A percentile compares a stretch with the other conserved stretches of the same genome.
These are phyloP conservation scores for Lerema accius DNA, from an alignment of 1,140 invertebrate genomes.

Conservation along the genomic window DNA sequence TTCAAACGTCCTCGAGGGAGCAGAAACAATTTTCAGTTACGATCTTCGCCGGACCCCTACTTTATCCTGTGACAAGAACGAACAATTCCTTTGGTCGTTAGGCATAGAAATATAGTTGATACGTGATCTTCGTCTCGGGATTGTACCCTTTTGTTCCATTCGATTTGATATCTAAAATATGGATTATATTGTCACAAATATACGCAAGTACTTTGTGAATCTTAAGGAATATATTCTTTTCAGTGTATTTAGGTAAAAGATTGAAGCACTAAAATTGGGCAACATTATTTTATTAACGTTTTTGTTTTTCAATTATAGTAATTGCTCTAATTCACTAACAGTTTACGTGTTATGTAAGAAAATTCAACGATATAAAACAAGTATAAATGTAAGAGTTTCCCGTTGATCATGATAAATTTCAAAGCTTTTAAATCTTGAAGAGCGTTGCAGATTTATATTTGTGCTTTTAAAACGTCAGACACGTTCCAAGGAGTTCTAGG, in stretches of 20 bases:
- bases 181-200: constrained; percentile 30
- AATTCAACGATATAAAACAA: neutral
- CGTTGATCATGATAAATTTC: constrained; percentile 31
- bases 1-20: constrained; percentile 46
- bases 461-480: constrained; percentile 33
- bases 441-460: constrained; percentile 32
- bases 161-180: constrained; percentile 31
- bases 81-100: constrained; percentile 52
- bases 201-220: constrained; percentile 4
- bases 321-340: no score
- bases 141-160: constrained; percentile 26
- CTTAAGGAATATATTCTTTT: neutral
- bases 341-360: no score
- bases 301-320: no score
- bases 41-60: constrained; percentile 51
- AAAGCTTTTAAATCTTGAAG: constrained; percentile 33
- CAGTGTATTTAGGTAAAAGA: no score
- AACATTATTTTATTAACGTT: no score
- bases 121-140: constrained; percentile 31
- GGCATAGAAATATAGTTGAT: constrained; percentile 37
- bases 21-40: constrained; percentile 70
- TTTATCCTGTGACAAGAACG: constrained; percentile 47
- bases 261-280: no score
- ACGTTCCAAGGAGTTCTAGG: constrained; percentile 33
- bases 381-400: constrained; percentile 10